phyloP scores from a whole-genome alignment of 2,888 invertebrate species.

The Candidula unifasciata region DNA sequence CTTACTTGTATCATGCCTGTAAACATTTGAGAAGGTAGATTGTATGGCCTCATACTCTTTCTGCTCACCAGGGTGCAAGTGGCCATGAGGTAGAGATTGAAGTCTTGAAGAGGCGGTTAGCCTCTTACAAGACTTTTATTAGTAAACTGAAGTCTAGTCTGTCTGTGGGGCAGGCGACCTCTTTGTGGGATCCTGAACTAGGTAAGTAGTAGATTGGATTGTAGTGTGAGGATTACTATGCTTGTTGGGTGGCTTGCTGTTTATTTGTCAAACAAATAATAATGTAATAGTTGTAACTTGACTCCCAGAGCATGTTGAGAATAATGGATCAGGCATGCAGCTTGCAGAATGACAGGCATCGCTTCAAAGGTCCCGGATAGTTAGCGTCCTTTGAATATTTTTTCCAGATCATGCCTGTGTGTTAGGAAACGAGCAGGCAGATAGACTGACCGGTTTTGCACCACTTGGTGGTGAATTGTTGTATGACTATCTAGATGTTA shows the following conservation, averaged over 20 bases:
- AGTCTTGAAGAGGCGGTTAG: slow-evolving; percentile 64
- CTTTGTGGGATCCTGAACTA: slow-evolving; percentile 58
- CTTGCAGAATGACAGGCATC: no score
- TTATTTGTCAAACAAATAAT: no score
- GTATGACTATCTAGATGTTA: no score
- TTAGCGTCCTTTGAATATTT: no score
- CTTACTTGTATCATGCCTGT: neutral
- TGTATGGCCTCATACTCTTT: neutral
- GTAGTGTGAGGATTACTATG: neutral
- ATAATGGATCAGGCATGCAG: no score
- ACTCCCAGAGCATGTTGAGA: no score
- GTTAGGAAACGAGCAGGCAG: no score
- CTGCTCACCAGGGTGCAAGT: slow-evolving; percentile 62
- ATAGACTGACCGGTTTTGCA: no score
- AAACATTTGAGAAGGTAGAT: neutral
- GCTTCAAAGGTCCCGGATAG: no score
- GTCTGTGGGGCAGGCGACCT: slow-evolving; percentile 59
- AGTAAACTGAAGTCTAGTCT: slow-evolving; percentile 60
- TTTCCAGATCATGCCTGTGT: no score
- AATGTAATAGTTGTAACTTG: no score
- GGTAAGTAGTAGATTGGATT: slow-evolving; percentile 44
- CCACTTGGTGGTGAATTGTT: no score
- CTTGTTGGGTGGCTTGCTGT: neutral
- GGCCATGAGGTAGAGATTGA: slow-evolving; percentile 70
- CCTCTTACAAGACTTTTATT: slow-evolving; percentile 56